Evolutionary conservation across 1,140 invertebrate genomes (phyloP).

Genomic region (Drosophila busckii): DNA sequence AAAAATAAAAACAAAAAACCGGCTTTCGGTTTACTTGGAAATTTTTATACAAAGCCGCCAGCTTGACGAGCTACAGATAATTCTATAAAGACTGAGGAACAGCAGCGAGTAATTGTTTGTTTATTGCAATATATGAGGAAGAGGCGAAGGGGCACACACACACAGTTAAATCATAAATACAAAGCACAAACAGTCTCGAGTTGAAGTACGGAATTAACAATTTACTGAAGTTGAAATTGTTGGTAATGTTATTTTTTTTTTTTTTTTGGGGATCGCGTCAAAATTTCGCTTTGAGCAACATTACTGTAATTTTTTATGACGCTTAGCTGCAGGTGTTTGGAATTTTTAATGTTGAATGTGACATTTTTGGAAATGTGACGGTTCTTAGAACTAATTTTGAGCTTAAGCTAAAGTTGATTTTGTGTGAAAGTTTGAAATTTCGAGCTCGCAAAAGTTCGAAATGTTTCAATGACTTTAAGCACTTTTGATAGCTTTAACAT

Average conservation of each 20-base stretch:
- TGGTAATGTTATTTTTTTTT: neutral
- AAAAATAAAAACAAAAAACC: constrained; percentile 39
- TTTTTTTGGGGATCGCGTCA: neutral
- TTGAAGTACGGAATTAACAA: constrained; percentile 29
- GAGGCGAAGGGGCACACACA: too few relatives aligned
- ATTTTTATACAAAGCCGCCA: constrained; percentile 47
- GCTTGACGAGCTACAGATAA: constrained; percentile 29
- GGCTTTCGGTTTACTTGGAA: constrained; percentile 64
- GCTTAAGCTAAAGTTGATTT: too few relatives aligned
- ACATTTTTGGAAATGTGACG: too few relatives aligned
- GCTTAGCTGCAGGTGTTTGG: too few relatives aligned
- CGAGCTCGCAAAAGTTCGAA: too few relatives aligned
- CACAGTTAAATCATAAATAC: constrained; percentile 10
- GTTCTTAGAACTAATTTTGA: too few relatives aligned
- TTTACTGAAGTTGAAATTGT: constrained; percentile 16
- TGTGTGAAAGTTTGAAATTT: too few relatives aligned
- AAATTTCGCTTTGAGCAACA: too few relatives aligned
- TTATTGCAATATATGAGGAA: constrained; percentile 61
- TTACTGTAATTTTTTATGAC: too few relatives aligned
- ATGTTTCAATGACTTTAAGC: too few relatives aligned
- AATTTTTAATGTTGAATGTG: too few relatives aligned
- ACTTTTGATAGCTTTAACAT: too few relatives aligned
- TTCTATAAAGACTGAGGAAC: constrained; percentile 29
- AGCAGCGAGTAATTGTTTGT: constrained; percentile 63
- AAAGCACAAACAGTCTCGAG: constrained; percentile 5